Evolutionary conservation across 1,140 invertebrate species (phyloP).

Genomic region (Trachymyrmex septentrionalis): DNA sequence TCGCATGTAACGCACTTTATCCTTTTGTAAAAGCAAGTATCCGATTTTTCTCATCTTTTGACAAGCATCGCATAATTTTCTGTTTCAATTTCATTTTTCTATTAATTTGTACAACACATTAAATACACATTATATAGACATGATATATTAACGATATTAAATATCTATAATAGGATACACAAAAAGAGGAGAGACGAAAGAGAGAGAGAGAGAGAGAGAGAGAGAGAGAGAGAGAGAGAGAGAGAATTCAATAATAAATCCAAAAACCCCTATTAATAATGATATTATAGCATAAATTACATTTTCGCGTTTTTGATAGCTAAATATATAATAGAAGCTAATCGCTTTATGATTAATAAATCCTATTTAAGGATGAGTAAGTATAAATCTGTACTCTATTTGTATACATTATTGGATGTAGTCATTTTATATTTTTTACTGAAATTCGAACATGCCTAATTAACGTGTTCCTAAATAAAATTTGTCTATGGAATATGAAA

Average conservation of each 20-base stretch:
- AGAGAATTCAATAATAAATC: not conserved
- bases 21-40: not conserved
- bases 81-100: no score
- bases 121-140: not conserved
- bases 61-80: not conserved
- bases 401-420: not conserved
- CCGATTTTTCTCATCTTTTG: not conserved
- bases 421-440: no score
- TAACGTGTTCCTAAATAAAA: no score
- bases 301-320: not conserved
- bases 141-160: not conserved
- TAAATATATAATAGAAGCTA: slow-evolving; percentile 1
- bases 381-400: not conserved
- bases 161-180: not conserved
- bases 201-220: no score
- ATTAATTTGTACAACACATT: not conserved
- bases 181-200: not conserved
- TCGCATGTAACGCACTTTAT: not conserved
- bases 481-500: not conserved
- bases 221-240: no score
- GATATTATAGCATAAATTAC: not conserved
- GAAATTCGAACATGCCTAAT: not conserved
- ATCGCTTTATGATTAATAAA: not conserved
- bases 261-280: not conserved
- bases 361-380: not conserved